phyloP scores from a whole-genome alignment of 2,888 invertebrate species.

The Catocala nupta region DNA sequence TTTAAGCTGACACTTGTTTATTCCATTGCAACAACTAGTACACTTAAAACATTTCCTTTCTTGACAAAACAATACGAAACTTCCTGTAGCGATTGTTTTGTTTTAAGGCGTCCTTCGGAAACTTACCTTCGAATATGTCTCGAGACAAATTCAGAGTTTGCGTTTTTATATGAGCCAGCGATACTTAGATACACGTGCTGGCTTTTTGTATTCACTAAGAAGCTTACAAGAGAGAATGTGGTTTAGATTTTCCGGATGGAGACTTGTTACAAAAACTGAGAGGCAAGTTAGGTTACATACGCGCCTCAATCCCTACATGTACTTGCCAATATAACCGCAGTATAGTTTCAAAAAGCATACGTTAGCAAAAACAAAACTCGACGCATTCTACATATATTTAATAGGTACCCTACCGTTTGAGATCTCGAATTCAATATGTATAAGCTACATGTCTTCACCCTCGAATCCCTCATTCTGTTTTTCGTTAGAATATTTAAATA shows the following conservation, averaged over 20 bases:
- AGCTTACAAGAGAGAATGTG: slow-evolving; percentile 5
- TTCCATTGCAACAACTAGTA: slow-evolving; percentile 3
- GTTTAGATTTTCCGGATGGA: not conserved
- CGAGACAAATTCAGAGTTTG: not conserved
- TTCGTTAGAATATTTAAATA: slow-evolving; percentile 50
- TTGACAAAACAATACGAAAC: slow-evolving; percentile 11
- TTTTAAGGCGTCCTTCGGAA: slow-evolving; percentile 4
- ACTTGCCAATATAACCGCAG: not conserved
- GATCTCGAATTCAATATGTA: slow-evolving; percentile 14
- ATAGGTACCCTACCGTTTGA: slow-evolving; percentile 5
- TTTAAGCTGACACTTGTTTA: slow-evolving; percentile 19
- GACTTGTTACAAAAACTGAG: not conserved
- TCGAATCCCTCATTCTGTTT: slow-evolving; percentile 32
- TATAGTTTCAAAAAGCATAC: not conserved
- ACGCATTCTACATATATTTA: not conserved
- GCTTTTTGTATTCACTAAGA: not conserved
- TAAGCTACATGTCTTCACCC: slow-evolving; percentile 12
- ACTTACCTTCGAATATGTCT: slow-evolving; percentile 7
- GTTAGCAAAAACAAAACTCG: slow-evolving; percentile 4
- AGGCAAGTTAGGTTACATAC: not conserved
- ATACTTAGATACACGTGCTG: slow-evolving; percentile 1
- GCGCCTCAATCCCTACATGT: not conserved
- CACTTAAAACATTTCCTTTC: slow-evolving; percentile 12
- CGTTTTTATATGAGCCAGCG: slow-evolving; percentile 6
- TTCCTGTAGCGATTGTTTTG: slow-evolving; percentile 4